Evolutionary conservation across 1,140 invertebrate species (phyloP).

Genomic region (Goniozus legneri): DNA sequence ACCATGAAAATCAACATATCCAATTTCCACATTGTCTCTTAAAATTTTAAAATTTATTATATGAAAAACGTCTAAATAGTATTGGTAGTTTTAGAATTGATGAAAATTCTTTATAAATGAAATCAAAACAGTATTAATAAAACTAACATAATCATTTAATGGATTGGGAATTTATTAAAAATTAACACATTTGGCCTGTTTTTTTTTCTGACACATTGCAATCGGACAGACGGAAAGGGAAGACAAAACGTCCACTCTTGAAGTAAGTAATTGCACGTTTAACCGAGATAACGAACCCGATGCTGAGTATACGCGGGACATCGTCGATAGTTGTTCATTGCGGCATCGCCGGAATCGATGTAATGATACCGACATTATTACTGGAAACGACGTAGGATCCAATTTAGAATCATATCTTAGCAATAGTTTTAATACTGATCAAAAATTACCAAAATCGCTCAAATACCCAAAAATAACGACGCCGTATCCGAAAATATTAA

Average conservation of each 20-base stretch:
- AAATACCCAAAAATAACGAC: slow-evolving; percentile 40
- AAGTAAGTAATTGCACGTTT: slow-evolving; percentile 55
- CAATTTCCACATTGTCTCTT: no score
- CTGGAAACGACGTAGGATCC: not conserved
- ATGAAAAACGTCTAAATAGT: no score
- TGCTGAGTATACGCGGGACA: slow-evolving; percentile 20
- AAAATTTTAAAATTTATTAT: no score
- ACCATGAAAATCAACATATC: no score
- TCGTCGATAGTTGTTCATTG: slow-evolving; percentile 26
- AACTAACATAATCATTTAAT: no score
- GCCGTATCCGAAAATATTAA: slow-evolving; percentile 32
- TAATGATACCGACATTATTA: not conserved
- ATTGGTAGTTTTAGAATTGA: no score
- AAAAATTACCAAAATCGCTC: slow-evolving; percentile 20
- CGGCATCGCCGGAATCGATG: slow-evolving; percentile 37
- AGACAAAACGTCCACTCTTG: slow-evolving; percentile 47
- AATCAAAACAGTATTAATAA: no score
- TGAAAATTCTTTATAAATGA: no score
- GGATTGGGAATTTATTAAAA: no score
- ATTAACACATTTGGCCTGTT: no score
- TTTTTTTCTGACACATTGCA: no score
- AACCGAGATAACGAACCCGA: slow-evolving; percentile 30
- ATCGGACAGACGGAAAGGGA: slow-evolving; percentile 53
- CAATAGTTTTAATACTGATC: not conserved
- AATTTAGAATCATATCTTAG: not conserved